These are phyloP conservation scores for Gallinago undulata DNA, from an alignment of 2,113 vertebrate genomes.

Conservation along the genomic window DNA sequence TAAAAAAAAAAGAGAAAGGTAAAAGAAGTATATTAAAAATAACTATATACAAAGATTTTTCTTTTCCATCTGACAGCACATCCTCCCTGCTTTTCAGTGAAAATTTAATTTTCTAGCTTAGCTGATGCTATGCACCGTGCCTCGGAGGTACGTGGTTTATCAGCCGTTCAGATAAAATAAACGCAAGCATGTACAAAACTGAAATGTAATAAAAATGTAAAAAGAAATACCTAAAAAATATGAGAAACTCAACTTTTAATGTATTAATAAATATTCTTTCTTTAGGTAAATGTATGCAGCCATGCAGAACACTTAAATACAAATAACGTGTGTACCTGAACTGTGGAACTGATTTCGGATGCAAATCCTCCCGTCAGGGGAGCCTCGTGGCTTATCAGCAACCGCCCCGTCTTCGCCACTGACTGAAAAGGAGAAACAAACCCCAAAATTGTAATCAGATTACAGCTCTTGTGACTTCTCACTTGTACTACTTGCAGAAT, in stretches of 20 bases:
- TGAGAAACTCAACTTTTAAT: neutral
- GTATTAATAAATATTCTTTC: neutral
- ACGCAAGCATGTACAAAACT: neutral
- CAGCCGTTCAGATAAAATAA: neutral
- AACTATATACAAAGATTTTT: neutral
- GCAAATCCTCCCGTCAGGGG: constrained; percentile 96
- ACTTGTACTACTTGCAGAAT: neutral
- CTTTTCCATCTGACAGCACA: neutral
- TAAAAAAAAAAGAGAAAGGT: neutral
- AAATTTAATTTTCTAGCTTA: neutral
- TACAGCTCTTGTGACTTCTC: neutral
- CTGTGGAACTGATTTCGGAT: constrained; percentile 92
- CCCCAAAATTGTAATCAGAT: neutral
- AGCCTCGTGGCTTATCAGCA: constrained; percentile 96
- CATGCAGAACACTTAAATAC: neutral
- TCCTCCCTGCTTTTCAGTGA: neutral
- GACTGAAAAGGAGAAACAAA: constrained; percentile 81
- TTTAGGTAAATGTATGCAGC: neutral
- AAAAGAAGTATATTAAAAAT: neutral
- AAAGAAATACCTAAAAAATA: neutral
- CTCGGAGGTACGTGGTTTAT: neutral
- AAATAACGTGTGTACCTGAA: constrained; percentile 82
- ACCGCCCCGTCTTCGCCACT: constrained; percentile 90
- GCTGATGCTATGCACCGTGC: neutral
- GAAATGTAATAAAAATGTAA: neutral